phyloP scores from a whole-genome alignment of 1,140 invertebrate species.

The Thereuonema tuberculata region DNA sequence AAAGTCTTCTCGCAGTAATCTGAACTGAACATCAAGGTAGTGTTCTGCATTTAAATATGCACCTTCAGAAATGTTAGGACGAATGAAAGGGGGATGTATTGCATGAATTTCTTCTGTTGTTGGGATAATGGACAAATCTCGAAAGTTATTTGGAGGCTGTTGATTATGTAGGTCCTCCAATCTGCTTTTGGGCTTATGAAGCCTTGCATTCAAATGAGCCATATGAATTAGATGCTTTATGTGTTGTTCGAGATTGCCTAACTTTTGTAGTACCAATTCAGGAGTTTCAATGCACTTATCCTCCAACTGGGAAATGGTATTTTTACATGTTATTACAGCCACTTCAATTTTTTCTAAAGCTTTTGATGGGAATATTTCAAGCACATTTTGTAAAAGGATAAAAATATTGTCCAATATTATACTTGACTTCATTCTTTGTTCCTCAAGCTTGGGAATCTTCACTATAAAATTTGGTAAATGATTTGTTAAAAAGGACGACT shows the following conservation, averaged over 20 bases:
- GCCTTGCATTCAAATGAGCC: neutral
- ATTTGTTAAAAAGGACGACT: neutral
- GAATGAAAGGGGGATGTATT: neutral
- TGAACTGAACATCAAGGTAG: conserved; percentile 37
- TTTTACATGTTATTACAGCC: neutral
- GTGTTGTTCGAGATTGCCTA: neutral
- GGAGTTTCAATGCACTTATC: neutral
- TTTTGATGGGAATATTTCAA: neutral
- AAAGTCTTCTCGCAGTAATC: conserved; percentile 36
- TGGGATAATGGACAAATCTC: neutral
- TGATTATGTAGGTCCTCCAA: neutral
- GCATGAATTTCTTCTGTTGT: neutral
- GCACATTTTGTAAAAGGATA: neutral
- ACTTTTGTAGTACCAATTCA: neutral
- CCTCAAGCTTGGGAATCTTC: neutral
- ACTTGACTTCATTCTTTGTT: neutral
- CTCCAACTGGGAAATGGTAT: neutral
- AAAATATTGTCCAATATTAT: neutral
- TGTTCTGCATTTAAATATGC: conserved; percentile 16
- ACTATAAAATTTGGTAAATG: neutral
- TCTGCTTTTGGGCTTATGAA: neutral
- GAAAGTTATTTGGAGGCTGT: neutral
- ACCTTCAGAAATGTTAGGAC: neutral
- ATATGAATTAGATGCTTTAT: neutral
- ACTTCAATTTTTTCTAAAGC: neutral